Evolutionary conservation across 2,113 vertebrate genomes (phyloP).

Genomic region (Tenrec ecaudatus): DNA sequence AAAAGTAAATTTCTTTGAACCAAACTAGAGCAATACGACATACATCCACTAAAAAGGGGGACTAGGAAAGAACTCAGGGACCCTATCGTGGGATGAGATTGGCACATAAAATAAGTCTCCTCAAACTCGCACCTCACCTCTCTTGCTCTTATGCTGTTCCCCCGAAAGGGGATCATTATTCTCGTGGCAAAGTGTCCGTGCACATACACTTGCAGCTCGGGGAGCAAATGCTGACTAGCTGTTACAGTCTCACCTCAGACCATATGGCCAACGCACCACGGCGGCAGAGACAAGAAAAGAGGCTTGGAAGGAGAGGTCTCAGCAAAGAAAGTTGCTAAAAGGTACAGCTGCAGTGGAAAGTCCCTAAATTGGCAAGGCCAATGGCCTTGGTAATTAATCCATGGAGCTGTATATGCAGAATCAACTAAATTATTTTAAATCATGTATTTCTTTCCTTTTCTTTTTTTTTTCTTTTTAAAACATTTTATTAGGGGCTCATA

Average conservation of each 20-base stretch:
- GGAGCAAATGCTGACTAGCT: slow-evolving; percentile 39
- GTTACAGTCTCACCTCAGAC: slow-evolving; percentile 54
- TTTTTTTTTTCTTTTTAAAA: too few relatives aligned
- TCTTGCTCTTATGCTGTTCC: slow-evolving; percentile 58
- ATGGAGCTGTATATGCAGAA: slow-evolving; percentile 13
- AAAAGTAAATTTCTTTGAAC: slow-evolving; percentile 43
- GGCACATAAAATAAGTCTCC: slow-evolving; percentile 28
- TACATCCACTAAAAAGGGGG: slow-evolving; percentile 45
- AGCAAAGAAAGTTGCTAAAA: slow-evolving; percentile 27
- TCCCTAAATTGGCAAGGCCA: slow-evolving; percentile 55
- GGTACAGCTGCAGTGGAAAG: slow-evolving; percentile 30
- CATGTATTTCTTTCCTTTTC: background rate
- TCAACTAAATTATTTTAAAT: slow-evolving; percentile 19
- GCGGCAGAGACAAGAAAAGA: slow-evolving; percentile 57
- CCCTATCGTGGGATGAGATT: slow-evolving; percentile 34
- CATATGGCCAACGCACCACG: slow-evolving; percentile 39
- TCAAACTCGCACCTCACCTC: background rate
- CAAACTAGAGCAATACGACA: slow-evolving; percentile 17
- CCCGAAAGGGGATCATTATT: slow-evolving; percentile 49
- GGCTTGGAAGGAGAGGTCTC: slow-evolving; percentile 26
- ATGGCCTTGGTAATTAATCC: slow-evolving; percentile 43
- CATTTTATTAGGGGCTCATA: too few relatives aligned
- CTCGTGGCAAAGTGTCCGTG: slow-evolving; percentile 60
- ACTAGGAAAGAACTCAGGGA: too few relatives aligned
- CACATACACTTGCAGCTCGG: slow-evolving; percentile 2